A percentile compares a stretch with the other conserved stretches of the same genome.
Evolutionary conservation across 1,140 invertebrate species (phyloP).

Genomic region (Neodiprion virginianus): DNA sequence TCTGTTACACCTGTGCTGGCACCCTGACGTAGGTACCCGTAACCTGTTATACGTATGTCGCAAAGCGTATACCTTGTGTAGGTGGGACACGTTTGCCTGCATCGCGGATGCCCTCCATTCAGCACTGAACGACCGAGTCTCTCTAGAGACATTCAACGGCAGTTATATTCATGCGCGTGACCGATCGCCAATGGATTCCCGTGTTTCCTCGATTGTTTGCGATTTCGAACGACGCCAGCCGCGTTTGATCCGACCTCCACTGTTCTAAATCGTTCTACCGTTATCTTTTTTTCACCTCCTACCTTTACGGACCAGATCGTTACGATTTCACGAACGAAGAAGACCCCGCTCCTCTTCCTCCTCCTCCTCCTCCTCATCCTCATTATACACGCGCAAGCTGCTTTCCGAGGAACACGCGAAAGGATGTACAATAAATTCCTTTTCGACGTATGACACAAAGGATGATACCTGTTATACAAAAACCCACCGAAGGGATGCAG

Average conservation of each 20-base stretch:
- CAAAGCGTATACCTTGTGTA: not conserved
- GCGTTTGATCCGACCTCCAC: constrained; percentile 30
- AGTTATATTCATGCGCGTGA: constrained; percentile 53
- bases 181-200: constrained; percentile 44
- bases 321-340: constrained; percentile 8
- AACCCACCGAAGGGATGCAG: not conserved
- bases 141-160: constrained; percentile 27
- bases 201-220: constrained; percentile 46
- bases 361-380: not conserved
- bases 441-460: not conserved
- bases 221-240: constrained; percentile 37
- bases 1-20: not conserved
- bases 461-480: not conserved
- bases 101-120: constrained; percentile 9
- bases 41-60: not conserved
- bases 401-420: not conserved
- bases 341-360: no score
- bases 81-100: not conserved
- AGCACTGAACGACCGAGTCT: constrained; percentile 16
- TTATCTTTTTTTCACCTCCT: constrained; percentile 31
- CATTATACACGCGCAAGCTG: not conserved
- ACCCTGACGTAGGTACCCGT: not conserved
- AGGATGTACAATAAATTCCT: not conserved
- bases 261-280: constrained; percentile 46
- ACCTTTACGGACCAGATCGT: constrained; percentile 39